phyloP scores from a whole-genome alignment of 1,140 invertebrate genomes.

The Pseudomyrmex cubaensis region DNA sequence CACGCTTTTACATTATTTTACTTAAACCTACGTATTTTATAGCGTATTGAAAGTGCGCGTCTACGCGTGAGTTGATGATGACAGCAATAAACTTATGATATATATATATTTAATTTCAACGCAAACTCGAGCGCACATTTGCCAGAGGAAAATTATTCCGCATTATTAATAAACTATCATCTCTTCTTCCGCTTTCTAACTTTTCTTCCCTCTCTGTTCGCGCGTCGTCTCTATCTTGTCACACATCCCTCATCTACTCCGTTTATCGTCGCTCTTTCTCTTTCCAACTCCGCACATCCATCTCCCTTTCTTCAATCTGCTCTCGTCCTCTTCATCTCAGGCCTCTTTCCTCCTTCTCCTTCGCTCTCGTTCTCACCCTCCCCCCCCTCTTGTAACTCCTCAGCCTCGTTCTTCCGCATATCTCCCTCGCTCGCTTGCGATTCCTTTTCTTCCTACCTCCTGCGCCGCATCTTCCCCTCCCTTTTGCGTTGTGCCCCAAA shows the following conservation, averaged over 20 bases:
- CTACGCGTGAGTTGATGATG: neutral
- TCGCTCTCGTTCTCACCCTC: constrained; percentile 1
- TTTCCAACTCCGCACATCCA: constrained; percentile 14
- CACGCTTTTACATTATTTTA: neutral
- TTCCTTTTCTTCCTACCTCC: neutral
- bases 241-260: constrained; percentile 5
- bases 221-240: constrained; percentile 29
- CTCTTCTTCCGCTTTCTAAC: constrained; percentile 33
- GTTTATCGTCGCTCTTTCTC: constrained; percentile 36
- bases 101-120: constrained; percentile 31
- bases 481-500: constrained; percentile 66
- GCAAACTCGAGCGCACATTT: constrained; percentile 19
- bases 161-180: constrained; percentile 55
- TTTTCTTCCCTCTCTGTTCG: neutral
- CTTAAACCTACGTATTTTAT: neutral
- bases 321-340: neutral
- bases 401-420: neutral
- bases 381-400: neutral
- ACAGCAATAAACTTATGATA: constrained; percentile 1
- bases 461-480: neutral
- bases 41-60: neutral
- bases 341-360: neutral
- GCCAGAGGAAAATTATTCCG: constrained; percentile 33
- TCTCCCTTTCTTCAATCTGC: constrained; percentile 28
- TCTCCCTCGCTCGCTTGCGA: constrained; percentile 12